Evolutionary conservation across 2,797 vertebrate genomes (phyloP).

Genomic region (Onychomys arenicola): DNA sequence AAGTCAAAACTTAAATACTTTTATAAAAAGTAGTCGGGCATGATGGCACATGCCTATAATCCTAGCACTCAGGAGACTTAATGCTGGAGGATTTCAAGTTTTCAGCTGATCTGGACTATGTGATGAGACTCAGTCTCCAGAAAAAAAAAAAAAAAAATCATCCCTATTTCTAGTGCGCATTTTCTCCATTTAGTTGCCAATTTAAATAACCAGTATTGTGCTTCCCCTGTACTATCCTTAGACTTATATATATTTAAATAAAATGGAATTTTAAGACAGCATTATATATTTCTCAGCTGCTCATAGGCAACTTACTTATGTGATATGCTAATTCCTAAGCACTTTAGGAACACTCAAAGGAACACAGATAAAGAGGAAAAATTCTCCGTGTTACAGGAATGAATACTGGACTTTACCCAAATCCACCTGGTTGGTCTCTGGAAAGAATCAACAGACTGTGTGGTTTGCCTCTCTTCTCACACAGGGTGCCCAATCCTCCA

Average conservation of each 20-base stretch:
- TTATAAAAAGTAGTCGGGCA: too few species aligned
- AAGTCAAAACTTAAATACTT: not conserved
- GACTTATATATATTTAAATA: not conserved
- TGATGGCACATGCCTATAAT: not conserved
- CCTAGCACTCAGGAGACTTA: not conserved
- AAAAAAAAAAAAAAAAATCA: not conserved
- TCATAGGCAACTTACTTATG: not conserved
- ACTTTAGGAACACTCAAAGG: not conserved
- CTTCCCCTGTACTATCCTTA: not conserved
- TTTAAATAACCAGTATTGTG: not conserved
- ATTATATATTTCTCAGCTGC: not conserved
- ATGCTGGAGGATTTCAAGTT: not conserved
- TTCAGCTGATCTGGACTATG: too few species aligned
- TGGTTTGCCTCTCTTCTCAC: not conserved
- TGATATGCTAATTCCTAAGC: not conserved
- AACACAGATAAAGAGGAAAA: not conserved
- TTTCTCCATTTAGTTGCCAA: not conserved
- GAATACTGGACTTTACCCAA: not conserved
- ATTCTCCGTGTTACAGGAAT: not conserved
- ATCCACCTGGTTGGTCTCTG: not conserved
- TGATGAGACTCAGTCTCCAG: not conserved
- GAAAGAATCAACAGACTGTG: not conserved
- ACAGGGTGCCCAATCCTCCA: too few species aligned
- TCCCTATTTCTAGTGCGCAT: not conserved
- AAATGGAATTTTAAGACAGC: not conserved